Conservation (phyloP, 2,888 invertebrate species). For the Epirrhoe alternata region DNA sequence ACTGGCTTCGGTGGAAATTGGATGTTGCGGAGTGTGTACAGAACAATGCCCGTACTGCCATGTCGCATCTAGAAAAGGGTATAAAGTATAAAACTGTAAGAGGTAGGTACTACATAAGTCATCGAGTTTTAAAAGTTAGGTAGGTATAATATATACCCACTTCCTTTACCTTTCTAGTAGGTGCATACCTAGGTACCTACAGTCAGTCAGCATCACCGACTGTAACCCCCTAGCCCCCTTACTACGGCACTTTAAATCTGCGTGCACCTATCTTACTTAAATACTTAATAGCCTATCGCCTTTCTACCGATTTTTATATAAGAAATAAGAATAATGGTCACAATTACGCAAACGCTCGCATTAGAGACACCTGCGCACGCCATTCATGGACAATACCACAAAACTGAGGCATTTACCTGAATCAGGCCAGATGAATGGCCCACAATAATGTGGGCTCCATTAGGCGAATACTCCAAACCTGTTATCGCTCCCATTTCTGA, state of each 20-base stretch:
- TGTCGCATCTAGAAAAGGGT: constrained; percentile 70
- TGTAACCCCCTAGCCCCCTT: too few species aligned
- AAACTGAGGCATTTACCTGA: constrained; percentile 64
- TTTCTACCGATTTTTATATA: constrained; percentile 4
- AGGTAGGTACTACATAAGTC: background rate
- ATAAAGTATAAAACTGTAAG: background rate
- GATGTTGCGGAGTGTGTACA: constrained; percentile 70
- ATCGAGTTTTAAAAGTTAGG: too few species aligned
- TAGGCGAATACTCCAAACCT: constrained; percentile 70
- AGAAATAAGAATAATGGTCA: constrained; percentile 21
- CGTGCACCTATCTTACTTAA: too few species aligned
- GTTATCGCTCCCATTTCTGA: constrained; percentile 68
- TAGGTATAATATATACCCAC: too few species aligned
- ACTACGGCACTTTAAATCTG: too few species aligned
- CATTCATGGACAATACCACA: constrained; percentile 15
- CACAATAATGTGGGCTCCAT: constrained; percentile 71
- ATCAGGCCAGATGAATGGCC: constrained; percentile 80
- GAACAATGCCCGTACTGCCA: constrained; percentile 69
- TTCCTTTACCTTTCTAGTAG: too few species aligned
- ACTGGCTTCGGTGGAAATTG: constrained; percentile 78
- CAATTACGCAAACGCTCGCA: constrained; percentile 20
- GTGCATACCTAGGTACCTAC: too few species aligned
- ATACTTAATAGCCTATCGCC: background rate
- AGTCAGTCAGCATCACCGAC: too few species aligned
- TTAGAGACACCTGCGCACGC: constrained; percentile 18